phyloP scores from a whole-genome alignment of 1,140 invertebrate species.

The Aphaenogaster floridana region DNA sequence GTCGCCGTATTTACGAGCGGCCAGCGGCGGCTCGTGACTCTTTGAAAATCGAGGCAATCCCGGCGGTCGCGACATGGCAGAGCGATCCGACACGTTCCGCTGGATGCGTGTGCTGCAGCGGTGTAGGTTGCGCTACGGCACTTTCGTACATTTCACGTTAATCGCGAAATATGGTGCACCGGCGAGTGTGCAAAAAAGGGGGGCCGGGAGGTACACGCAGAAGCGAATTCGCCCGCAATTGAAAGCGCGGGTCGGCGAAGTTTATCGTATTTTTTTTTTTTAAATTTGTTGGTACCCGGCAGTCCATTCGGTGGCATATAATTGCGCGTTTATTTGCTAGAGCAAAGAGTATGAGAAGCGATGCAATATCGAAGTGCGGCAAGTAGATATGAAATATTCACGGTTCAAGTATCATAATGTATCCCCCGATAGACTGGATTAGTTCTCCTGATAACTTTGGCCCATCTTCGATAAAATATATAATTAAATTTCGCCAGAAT shows the following conservation, averaged over 20 bases:
- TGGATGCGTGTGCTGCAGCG: constrained; percentile 54
- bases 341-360: not conserved
- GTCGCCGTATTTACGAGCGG: constrained; percentile 72
- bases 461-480: constrained; percentile 23
- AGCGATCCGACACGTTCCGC: constrained; percentile 46
- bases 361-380: not conserved
- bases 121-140: constrained; percentile 59
- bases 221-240: constrained; percentile 31
- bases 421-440: not conserved
- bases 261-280: constrained; percentile 1
- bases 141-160: constrained; percentile 66
- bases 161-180: constrained; percentile 42
- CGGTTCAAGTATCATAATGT: not conserved
- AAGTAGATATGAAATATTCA: not conserved
- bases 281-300: not conserved
- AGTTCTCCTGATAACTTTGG: constrained; percentile 8
- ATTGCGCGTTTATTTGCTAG: not conserved
- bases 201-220: not conserved
- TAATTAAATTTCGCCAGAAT: constrained; percentile 8
- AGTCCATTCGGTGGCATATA: not conserved
- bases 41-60: constrained; percentile 76
- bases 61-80: constrained; percentile 33
- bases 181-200: not conserved
- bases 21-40: constrained; percentile 67
- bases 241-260: constrained; percentile 18